Base-by-base conservation (phyloP, 2,113 vertebrate species). In the Anarrhichthys ocellatus region DNA sequence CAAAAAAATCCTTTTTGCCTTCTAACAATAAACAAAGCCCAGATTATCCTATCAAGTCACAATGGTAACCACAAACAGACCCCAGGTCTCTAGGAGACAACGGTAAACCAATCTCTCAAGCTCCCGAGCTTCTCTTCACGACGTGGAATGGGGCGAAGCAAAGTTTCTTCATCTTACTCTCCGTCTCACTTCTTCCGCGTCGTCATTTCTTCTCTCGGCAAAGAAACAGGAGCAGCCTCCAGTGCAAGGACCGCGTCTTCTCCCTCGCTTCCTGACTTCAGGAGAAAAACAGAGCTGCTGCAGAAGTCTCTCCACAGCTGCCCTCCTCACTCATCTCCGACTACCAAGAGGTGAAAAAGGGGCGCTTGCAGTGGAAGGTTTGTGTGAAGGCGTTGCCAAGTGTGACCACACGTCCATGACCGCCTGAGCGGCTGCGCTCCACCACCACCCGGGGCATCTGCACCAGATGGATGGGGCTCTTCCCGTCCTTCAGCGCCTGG, bases 331-430 rank as follows among this genome's bases (percentile, higher is more conserved):
- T 13, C 20, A 3, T n/a, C 20, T 48, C 29, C 0, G 20, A 64
- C 94, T 97, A 99, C 98, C 98, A 99, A 80, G 97, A 98, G 65
- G 98, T 96, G 88, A 99, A 99, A 84, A 99, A 99, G 0, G 98
- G 98, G 76, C 98, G 97, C 88, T 98, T 96, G 96, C 97, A 98
- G 88, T 98, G 96, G 85, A 99, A 96, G 5, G 97, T 99, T 91
- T 99, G 98, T 2, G 97, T 99, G 91, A 99, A 99, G 0, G 96
- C 94, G 3, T 95, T 97, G 84, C 96, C 96, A 44, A 97, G 93
- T 1, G 98, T 97, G 61, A 97, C 96, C 22, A 99, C 95, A 2
- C 97, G 96, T 1, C 97, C 97, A 73, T 98, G 97, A 14, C 95
- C 91, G 2, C 97, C 96, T 2, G 96, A 94, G 2, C 91, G 95